Conservation (phyloP, 2,113 vertebrate species). For the Gallinago paraguaiae region DNA sequence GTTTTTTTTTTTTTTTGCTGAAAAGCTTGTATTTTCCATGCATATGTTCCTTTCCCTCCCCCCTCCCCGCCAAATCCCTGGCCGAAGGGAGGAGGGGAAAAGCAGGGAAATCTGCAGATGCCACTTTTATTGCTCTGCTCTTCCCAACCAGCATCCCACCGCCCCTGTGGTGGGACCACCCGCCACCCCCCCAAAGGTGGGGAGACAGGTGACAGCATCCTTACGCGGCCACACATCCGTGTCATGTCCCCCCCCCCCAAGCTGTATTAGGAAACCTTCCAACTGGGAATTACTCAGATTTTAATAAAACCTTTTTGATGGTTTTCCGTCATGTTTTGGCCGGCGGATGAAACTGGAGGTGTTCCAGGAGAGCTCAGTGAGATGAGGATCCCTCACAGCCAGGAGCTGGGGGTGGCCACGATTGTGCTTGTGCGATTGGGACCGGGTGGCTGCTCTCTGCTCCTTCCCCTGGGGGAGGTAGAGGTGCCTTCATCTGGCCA, state of each 20-base stretch:
- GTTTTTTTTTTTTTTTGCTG: not conserved
- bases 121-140: not conserved
- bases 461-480: not conserved
- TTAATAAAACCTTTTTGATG: constrained; percentile 46
- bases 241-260: not conserved
- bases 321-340: constrained; percentile 50
- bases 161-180: not conserved
- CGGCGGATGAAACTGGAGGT: constrained; percentile 24
- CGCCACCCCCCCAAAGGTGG: not conserved
- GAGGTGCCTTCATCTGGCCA: not conserved
- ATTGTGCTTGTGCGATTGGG: not conserved
- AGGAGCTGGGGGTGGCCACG: accelerated
- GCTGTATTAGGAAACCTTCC: constrained; percentile 52
- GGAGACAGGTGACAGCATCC: not conserved
- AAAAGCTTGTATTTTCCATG: not conserved
- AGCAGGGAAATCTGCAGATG: not conserved
- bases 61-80: not conserved
- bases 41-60: not conserved
- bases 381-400: not conserved
- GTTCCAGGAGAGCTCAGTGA: constrained; percentile 19
- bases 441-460: accelerated
- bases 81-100: not conserved
- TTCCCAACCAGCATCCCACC: not conserved
- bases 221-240: not conserved
- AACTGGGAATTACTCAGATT: constrained; percentile 65